Conservation (phyloP, 1,140 invertebrate genomes). For the Papilio polytes region DNA sequence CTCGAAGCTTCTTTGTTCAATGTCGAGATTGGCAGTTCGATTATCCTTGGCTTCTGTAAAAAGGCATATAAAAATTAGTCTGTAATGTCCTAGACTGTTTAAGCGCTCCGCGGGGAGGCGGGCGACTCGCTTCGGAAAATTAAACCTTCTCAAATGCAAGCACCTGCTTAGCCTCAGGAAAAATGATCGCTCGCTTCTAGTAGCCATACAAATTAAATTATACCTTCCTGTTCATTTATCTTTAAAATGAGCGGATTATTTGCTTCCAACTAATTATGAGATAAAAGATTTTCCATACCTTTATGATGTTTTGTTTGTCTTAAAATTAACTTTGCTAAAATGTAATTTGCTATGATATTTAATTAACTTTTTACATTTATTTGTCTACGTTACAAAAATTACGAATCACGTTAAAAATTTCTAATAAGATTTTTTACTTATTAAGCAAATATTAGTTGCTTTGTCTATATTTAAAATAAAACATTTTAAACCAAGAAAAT, state of each 20-base stretch:
- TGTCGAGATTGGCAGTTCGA: constrained; percentile 79
- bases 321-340: not conserved
- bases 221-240: constrained; percentile 25
- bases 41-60: constrained; percentile 74
- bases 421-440: too few relatives aligned
- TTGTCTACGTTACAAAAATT: too few relatives aligned
- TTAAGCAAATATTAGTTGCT: too few relatives aligned
- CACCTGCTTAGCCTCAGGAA: constrained; percentile 61
- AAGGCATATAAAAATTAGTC: constrained; percentile 78
- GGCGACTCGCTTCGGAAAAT: constrained; percentile 61
- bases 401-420: too few relatives aligned
- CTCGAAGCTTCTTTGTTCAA: constrained; percentile 64
- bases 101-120: constrained; percentile 74
- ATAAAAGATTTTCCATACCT: not conserved
- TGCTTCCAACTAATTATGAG: constrained; percentile 16
- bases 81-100: constrained; percentile 78
- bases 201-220: constrained; percentile 56
- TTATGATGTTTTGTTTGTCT: not conserved
- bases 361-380: too few relatives aligned
- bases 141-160: constrained; percentile 74
- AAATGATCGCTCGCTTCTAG: constrained; percentile 61
- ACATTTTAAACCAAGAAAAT: too few relatives aligned
- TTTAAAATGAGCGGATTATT: constrained; percentile 22
- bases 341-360: not conserved
- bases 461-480: too few relatives aligned